A percentile compares a stretch with the other conserved stretches of the same genome.
These are phyloP conservation scores for Mythimna lalbum DNA, from an alignment of 2,888 invertebrate species.

Conservation along the genomic window DNA sequence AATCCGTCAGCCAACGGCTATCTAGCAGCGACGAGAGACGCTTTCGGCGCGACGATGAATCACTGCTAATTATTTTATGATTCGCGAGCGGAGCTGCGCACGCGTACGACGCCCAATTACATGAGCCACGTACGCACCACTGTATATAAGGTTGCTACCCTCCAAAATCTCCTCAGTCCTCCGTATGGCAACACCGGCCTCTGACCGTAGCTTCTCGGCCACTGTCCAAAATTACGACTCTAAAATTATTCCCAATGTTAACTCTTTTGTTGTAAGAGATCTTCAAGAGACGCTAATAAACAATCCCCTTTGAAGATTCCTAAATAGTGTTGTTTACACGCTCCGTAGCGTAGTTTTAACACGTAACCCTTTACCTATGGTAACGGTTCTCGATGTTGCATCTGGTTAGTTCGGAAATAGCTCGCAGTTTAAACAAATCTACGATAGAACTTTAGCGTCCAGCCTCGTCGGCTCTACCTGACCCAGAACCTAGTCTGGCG, in stretches of 20 bases:
- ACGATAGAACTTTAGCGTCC: slow-evolving; percentile 31
- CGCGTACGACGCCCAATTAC: slow-evolving; percentile 69
- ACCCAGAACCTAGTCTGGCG: slow-evolving; percentile 43
- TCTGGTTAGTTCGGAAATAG: slow-evolving; percentile 51
- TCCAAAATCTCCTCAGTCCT: slow-evolving; percentile 42
- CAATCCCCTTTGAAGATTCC: slow-evolving; percentile 84
- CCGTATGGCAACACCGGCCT: slow-evolving; percentile 70
- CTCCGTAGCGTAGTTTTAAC: slow-evolving; percentile 73
- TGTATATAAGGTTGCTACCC: slow-evolving; percentile 43
- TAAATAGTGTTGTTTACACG: slow-evolving; percentile 83
- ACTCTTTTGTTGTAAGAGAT: slow-evolving; percentile 81
- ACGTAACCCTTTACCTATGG: slow-evolving; percentile 63
- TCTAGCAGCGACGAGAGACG: slow-evolving; percentile 78
- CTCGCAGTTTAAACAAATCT: slow-evolving; percentile 42
- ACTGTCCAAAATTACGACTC: slow-evolving; percentile 79
- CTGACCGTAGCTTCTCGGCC: slow-evolving; percentile 68
- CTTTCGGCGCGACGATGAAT: slow-evolving; percentile 84
- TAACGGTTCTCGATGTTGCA: slow-evolving; percentile 38
- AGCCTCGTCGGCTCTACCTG: slow-evolving; percentile 22
- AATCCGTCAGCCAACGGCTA: slow-evolving; percentile 78
- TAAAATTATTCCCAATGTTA: slow-evolving; percentile 83
- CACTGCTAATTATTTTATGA: slow-evolving; percentile 88
- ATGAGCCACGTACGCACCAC: slow-evolving; percentile 60
- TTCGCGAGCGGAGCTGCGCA: slow-evolving; percentile 65
- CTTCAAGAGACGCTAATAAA: slow-evolving; percentile 78